Base-by-base conservation (phyloP, 2,888 invertebrate genomes). In the Flexamia atlantica region DNA sequence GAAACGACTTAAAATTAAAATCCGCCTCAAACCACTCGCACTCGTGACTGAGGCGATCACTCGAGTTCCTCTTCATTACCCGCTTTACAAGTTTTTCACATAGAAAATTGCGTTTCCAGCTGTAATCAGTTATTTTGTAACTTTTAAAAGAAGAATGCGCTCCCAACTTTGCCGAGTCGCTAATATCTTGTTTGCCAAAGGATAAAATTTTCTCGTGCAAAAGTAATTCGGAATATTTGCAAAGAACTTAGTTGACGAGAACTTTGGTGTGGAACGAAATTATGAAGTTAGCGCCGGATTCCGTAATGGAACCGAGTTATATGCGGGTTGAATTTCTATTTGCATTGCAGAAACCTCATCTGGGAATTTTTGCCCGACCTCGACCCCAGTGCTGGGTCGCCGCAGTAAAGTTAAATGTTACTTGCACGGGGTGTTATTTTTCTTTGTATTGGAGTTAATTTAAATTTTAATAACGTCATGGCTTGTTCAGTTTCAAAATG, bases 171-270 rank as follows among this genome's bases (percentile, higher is more conserved):
- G 36, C 79, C n/a, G 42, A 57, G 23, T 76, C 25, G 32, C 40
- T 32, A 72, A 40, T 40, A 36, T 72, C 40, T 72, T 72, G 72
- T 79, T 79, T 57, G 79, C 57, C 32, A 79, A 79, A 79, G 79
- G 79, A 79, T 79, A 57, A 79, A 57, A 79, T 79, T 28, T 32
- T 36, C 79, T 79, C 79, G 57, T 79, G 79, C 79, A 79, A 79
- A 79, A 79, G 79, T 79, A 79, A 79, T 79, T 79, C 79, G 17
- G 57, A 79, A 79, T 79, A 79, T 79, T 79, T 79, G 79, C 79
- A 57, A 79, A 79, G 79, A 79, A 79, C 53, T 79, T 79, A 30
- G 79, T 79, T 79, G 79, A 79, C 79, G 79, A 57, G 79, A 79
- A 79, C 57, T 79, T 79, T 32, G 53, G 57, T 36, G 79, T 57